A percentile compares a stretch with the other conserved stretches of the same genome.
Conservation (phyloP, 1,140 invertebrate genomes). For the Diachasmimorpha longicaudata region DNA sequence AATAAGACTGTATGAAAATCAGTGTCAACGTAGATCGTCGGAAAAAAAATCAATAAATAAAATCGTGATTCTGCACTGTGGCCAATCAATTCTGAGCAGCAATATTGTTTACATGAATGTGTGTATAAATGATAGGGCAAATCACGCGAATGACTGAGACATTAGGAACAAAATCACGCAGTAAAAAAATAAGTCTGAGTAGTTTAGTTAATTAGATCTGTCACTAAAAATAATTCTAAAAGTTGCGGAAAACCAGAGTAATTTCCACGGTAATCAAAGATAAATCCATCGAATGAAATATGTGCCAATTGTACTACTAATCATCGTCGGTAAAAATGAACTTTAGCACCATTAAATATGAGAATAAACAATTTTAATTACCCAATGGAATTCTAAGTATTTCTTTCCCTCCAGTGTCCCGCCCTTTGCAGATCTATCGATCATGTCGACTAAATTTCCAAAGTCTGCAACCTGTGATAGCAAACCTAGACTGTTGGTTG, state of each 20-base stretch:
- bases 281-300: neutral
- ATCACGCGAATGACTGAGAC: too few relatives aligned
- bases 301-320: neutral
- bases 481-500: too few relatives aligned
- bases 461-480: too few relatives aligned
- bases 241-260: neutral
- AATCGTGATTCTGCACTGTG: neutral
- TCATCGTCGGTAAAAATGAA: neutral
- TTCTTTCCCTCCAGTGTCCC: too few relatives aligned
- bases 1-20: constrained; percentile 53
- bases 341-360: neutral
- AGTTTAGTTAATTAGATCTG: neutral
- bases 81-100: neutral
- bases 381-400: neutral
- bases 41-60: constrained; percentile 19
- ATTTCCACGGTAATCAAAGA: neutral
- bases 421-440: too few relatives aligned
- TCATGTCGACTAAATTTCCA: neutral
- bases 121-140: neutral
- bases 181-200: constrained; percentile 4
- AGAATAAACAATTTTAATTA: neutral
- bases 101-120: neutral
- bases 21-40: constrained; percentile 54
- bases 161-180: neutral
- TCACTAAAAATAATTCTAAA: neutral